A percentile compares a stretch with the other conserved stretches of the same genome.
Conservation (phyloP, 2,113 vertebrate species). For the Motacilla alba region DNA sequence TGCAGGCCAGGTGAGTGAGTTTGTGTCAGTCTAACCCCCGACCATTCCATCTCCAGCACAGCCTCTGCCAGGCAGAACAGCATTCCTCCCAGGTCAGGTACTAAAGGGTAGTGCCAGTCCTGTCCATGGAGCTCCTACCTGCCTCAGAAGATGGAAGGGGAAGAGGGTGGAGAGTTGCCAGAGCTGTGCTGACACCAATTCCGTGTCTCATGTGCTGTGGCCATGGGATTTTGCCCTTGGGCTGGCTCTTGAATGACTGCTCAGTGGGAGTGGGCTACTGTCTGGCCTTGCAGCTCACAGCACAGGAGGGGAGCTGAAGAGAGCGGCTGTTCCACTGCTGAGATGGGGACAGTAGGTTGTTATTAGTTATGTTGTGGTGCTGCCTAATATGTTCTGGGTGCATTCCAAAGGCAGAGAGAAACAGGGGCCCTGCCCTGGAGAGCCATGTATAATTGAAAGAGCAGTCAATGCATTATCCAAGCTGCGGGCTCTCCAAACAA, state of each 20-base stretch:
- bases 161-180: background rate
- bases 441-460: constrained; percentile 14
- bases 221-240: constrained; percentile 15
- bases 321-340: background rate
- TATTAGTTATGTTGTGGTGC: constrained; percentile 56
- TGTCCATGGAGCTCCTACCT: background rate
- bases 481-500: background rate
- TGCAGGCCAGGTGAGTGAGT: background rate
- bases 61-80: background rate
- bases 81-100: background rate
- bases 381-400: constrained; percentile 31
- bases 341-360: constrained; percentile 50
- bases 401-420: constrained; percentile 39
- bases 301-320: constrained; percentile 20
- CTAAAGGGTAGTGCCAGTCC: background rate
- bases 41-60: background rate
- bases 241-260: background rate
- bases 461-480: constrained; percentile 19
- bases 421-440: background rate
- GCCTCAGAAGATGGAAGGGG: background rate
- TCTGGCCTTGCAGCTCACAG: constrained; percentile 46
- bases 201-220: background rate
- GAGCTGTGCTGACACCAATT: background rate
- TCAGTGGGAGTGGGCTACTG: constrained; percentile 58
- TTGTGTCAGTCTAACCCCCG: background rate